Conservation (phyloP, 2,888 invertebrate species). For the Noctuana brunneofusca region DNA sequence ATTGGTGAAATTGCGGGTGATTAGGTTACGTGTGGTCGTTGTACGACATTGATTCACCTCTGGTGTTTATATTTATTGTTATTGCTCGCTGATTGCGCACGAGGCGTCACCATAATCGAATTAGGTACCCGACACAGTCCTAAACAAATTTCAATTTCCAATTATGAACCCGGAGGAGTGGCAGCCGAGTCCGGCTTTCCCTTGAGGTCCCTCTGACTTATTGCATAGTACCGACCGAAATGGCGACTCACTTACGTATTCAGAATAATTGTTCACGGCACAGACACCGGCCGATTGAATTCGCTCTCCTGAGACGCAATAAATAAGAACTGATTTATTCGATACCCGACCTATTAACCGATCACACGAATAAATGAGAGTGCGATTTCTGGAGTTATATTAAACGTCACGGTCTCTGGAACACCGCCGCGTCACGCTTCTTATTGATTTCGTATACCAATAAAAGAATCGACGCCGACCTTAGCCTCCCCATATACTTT, state of each 20-base stretch:
- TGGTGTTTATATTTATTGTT: constrained; percentile 71
- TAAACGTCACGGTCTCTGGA: constrained; percentile 45
- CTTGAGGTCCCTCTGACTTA: constrained; percentile 72
- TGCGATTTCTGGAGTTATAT: constrained; percentile 56
- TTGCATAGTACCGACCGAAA: constrained; percentile 59
- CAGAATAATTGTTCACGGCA: constrained; percentile 68
- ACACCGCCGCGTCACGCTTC: constrained; percentile 58
- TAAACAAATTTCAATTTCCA: constrained; percentile 83
- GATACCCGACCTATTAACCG: constrained; percentile 27
- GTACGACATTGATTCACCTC: constrained; percentile 53
- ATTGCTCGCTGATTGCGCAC: constrained; percentile 67
- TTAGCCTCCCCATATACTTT: constrained; percentile 77
- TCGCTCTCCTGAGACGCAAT: constrained; percentile 56
- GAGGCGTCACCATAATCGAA: constrained; percentile 70
- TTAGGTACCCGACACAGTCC: constrained; percentile 71
- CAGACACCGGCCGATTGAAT: constrained; percentile 60
- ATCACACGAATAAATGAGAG: constrained; percentile 36
- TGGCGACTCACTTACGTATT: constrained; percentile 71
- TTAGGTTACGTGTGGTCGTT: constrained; percentile 22
- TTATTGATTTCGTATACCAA: constrained; percentile 76
- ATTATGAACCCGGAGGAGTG: constrained; percentile 70
- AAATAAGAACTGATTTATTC: constrained; percentile 53
- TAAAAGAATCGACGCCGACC: constrained; percentile 76
- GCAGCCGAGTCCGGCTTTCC: constrained; percentile 56
- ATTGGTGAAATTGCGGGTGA: constrained; percentile 26